Evolutionary conservation across 2,888 invertebrate species (phyloP), one percentile per base, ranked within the genome.

Genomic region (Sisyra nigra): DNA sequence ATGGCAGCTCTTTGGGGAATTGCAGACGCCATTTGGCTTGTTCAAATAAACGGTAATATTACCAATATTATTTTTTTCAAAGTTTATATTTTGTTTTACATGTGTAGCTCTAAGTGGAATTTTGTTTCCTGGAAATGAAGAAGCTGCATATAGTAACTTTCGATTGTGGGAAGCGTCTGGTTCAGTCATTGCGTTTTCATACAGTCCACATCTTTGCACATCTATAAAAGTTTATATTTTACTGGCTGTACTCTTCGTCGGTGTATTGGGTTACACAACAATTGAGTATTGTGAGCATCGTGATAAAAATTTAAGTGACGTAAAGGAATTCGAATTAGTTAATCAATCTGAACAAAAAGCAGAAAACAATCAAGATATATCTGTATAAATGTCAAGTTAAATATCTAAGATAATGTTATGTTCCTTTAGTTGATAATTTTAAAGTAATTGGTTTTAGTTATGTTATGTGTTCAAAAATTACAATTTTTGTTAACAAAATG

Each of bases 81-180:
- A 30, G 8, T 30, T 30, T 8, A 8, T 30, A 30, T 30, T 30
- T 8, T 15, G n/a, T n/a, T n/a, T n/a, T n/a, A n/a, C n/a, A n/a
- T n/a, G n/a, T n/a, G n/a, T n/a, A 85, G 86, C 86, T 18, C 67
- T 91, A 17, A 86, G 86, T 53, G 91, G 92, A 6, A 80, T 85
- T 41, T 62, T 92, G 43, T 91, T 92, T 55, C 83, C 83, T 0
- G 79, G 81, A 11, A 73, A 81, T 52, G 80, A 89, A 54, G 91
- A 91, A 55, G 88, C 91, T 0, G 86, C 89, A 0, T 93, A 87
- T 61, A 87, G 91, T 49, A 92, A 91, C 65, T 92, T 92, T 62
- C 72, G 91, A 7, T 64, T 93, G 40, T 93, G 91, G 91, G 91
- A 92, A 60, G 80, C 89, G 0, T 74, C 85, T 0, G 93, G 92